These are phyloP conservation scores for Sebastes minor DNA, from an alignment of 2,797 vertebrate species.

Conservation along the genomic window DNA sequence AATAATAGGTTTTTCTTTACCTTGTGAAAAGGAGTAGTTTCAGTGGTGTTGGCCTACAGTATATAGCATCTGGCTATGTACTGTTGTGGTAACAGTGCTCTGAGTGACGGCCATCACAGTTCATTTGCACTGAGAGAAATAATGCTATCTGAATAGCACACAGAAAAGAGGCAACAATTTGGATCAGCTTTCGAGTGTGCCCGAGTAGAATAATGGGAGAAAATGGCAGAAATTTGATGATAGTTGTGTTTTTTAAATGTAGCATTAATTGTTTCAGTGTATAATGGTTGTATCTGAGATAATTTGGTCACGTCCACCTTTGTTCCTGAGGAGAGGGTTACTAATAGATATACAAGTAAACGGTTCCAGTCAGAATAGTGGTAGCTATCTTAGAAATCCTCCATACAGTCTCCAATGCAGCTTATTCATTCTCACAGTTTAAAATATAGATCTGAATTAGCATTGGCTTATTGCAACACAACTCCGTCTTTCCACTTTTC, in stretches of 20 bases:
- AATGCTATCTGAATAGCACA: slow-evolving; percentile 23
- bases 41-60: slow-evolving; percentile 63
- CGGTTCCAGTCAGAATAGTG: slow-evolving; percentile 56
- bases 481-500: slow-evolving; percentile 19
- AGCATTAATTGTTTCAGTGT: slow-evolving; percentile 52
- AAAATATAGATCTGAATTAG: slow-evolving; percentile 29
- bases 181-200: slow-evolving; percentile 42
- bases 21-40: slow-evolving; percentile 57
- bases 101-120: slow-evolving; percentile 66
- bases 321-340: slow-evolving; percentile 87
- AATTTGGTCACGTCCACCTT: slow-evolving; percentile 85
- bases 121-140: slow-evolving; percentile 59
- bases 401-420: slow-evolving; percentile 25
- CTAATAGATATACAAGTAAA: slow-evolving; percentile 74
- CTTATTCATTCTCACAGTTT: slow-evolving; percentile 39
- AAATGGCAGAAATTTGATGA: slow-evolving; percentile 9
- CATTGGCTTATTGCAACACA: slow-evolving; percentile 31
- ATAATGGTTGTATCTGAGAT: slow-evolving; percentile 60
- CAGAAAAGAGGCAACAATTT: slow-evolving; percentile 46
- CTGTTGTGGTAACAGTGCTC: slow-evolving; percentile 51
- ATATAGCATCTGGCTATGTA: slow-evolving; percentile 48
- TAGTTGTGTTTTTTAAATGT: neutral
- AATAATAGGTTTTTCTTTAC: slow-evolving; percentile 66
- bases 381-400: slow-evolving; percentile 46
- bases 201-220: slow-evolving; percentile 23